Evolutionary conservation across 2,113 vertebrate species (phyloP).

Genomic region (Oryzias melastigma): DNA sequence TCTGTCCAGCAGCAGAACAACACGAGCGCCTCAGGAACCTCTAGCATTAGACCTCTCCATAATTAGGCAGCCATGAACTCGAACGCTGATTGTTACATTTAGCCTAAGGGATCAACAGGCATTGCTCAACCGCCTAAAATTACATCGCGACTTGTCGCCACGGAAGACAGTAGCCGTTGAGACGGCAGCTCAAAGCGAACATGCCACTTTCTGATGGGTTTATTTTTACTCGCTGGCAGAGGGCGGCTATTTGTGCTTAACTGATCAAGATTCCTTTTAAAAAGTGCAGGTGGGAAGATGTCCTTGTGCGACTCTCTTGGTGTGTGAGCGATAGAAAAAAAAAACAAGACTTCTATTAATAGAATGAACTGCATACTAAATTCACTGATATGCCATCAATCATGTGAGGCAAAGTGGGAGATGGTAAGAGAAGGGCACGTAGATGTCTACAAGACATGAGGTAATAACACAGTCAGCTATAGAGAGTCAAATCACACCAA

Average conservation of each 20-base stretch:
- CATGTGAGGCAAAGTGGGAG: constrained; percentile 59
- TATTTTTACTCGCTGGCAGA: constrained; percentile 20
- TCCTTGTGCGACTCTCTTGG: constrained; percentile 9
- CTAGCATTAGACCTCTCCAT: constrained; percentile 14
- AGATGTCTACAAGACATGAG: constrained; percentile 43
- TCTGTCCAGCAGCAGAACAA: constrained; percentile 11
- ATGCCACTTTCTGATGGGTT: constrained; percentile 14
- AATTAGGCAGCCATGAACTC: constrained; percentile 8
- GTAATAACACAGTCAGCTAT: constrained; percentile 20
- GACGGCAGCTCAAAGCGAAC: constrained; percentile 16
- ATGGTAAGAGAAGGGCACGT: constrained; percentile 64
- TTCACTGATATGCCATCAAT: constrained; percentile 67
- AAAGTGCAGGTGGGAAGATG: constrained; percentile 30
- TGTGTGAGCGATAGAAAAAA: constrained; percentile 37
- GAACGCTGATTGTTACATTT: background rate
- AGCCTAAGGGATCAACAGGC: constrained; percentile 14
- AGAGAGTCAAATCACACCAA: constrained; percentile 9
- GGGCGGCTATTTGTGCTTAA: constrained; percentile 20
- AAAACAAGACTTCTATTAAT: constrained; percentile 56
- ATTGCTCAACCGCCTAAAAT: constrained; percentile 40
- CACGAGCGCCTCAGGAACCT: constrained; percentile 11
- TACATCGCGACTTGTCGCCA: constrained; percentile 24
- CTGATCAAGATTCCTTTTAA: constrained; percentile 25
- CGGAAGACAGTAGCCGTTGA: constrained; percentile 36
- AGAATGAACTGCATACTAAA: constrained; percentile 48